phyloP scores from a whole-genome alignment of 1,140 invertebrate species.

The Euwallacea fornicatus region DNA sequence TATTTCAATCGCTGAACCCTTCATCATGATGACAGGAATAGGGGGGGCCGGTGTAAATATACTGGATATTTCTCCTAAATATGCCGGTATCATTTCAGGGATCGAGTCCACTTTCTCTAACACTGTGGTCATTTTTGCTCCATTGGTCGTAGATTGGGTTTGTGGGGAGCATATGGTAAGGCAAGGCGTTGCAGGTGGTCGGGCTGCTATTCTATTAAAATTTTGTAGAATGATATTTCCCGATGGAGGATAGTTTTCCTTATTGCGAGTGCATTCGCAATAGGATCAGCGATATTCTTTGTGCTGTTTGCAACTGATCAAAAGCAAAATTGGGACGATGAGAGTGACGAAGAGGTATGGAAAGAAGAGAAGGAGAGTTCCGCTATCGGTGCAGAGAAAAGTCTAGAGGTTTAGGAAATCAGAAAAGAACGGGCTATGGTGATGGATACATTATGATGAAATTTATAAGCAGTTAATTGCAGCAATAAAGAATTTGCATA shows the following conservation, averaged over 20 bases:
- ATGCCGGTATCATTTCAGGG: constrained; percentile 5
- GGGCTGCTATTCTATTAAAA: background rate
- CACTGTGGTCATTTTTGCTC: constrained; percentile 1
- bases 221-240: background rate
- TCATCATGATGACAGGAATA: background rate
- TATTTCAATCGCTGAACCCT: background rate
- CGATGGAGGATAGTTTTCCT: constrained; percentile 21
- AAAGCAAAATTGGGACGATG: constrained; percentile 11
- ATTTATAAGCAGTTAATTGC: too few relatives aligned
- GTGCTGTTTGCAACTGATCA: constrained; percentile 8
- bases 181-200: background rate
- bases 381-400: background rate
- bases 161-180: constrained; percentile 2
- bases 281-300: constrained; percentile 4
- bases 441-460: too few relatives aligned
- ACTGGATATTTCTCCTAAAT: constrained; percentile 9
- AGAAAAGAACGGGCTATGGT: too few relatives aligned
- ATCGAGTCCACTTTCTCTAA: background rate
- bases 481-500: too few relatives aligned
- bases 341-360: background rate
- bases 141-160: constrained; percentile 5
- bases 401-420: background rate
- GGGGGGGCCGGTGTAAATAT: background rate
- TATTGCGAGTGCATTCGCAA: background rate
- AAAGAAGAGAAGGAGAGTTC: constrained; percentile 4